These are phyloP conservation scores for Crocuta crocuta DNA, from an alignment of 2,113 vertebrate genomes.

Conservation along the genomic window DNA sequence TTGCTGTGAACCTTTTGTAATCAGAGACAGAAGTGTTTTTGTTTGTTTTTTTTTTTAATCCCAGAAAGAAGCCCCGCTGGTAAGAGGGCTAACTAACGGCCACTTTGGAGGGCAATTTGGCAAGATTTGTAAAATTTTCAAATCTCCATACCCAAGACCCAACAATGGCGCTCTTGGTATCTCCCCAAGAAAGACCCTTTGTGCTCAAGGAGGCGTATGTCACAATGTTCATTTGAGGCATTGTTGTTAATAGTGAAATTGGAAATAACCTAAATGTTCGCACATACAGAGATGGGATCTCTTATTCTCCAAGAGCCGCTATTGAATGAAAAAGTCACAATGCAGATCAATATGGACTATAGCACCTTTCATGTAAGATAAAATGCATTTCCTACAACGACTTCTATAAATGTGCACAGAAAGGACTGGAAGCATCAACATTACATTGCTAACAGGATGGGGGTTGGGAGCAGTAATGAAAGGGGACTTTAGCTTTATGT, in stretches of 20 bases:
- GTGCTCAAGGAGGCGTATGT: not conserved
- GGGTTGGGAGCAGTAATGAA: not conserved
- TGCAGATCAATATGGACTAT: not conserved
- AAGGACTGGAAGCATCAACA: not conserved
- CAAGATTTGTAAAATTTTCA: not conserved
- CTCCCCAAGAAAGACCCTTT: not conserved
- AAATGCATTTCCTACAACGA: not conserved
- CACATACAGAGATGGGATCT: not conserved
- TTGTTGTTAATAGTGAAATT: not conserved
- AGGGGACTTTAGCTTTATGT: not conserved
- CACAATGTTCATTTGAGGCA: not conserved
- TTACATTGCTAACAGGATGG: not conserved
- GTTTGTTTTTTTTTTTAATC: not conserved
- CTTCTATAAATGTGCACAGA: not conserved
- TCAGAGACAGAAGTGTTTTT: not conserved
- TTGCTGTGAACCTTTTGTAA: not conserved
- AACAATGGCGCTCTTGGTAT: not conserved
- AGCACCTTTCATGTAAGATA: not conserved
- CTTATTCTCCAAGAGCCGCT: not conserved
- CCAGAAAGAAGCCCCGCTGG: not conserved
- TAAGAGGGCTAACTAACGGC: not conserved
- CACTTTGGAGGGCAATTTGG: not conserved
- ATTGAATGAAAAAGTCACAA: not conserved
- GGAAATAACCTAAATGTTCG: not conserved
- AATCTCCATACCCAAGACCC: not conserved